Base-by-base conservation (phyloP, 1,140 invertebrate species). In the Drosophila burlai region DNA sequence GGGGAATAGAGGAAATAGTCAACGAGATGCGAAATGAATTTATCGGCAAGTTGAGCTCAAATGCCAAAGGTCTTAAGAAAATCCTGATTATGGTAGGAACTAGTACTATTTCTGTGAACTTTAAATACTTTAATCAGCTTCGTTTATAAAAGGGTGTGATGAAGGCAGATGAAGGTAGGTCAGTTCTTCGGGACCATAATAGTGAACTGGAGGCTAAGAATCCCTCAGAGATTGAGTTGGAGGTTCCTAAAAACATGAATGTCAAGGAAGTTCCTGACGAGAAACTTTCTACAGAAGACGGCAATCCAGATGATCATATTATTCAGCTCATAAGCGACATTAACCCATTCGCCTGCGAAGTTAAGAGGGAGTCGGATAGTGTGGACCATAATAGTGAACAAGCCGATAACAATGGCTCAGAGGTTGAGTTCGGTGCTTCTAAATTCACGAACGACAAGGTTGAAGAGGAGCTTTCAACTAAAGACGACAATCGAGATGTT, bases 11-110 rank as follows among this genome's bases (percentile, higher is more conserved):
- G 8, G 57, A 60, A 45, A 60, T 62, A 26, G 68, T 83, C n/a
- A 52, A 60, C 11, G 45, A 69, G n/a, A 62, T 63, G 38, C 34
- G 50, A n/a, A 52, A 68, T n/a, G 58, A 74, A 34, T 78, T 68
- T 42, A 59, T 45, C 10, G 46, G 26, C 5, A 46, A 50, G 18
- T 3, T 65, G 8, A 49, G 26, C 47, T 40, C 47, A 5, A 67
- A 71, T 40, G 31, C 43, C 38, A 71, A 71, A 9, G 65, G 40
- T 36, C 15, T 57, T 0, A 63, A 50, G 29, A 50, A 43, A 16
- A 8, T 65, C 34, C 43, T 80, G 0, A 54, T 60, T 6, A 43
- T 83, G 71, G 80, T 79, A 52, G 8, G 43, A 49, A 11, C 34
- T 38, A 38, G 9, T 4, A 15, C 4, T 6, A 38, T 38, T 16